Evolutionary conservation across 2,797 vertebrate genomes (phyloP).

Genomic region (Chaunax sp.): DNA sequence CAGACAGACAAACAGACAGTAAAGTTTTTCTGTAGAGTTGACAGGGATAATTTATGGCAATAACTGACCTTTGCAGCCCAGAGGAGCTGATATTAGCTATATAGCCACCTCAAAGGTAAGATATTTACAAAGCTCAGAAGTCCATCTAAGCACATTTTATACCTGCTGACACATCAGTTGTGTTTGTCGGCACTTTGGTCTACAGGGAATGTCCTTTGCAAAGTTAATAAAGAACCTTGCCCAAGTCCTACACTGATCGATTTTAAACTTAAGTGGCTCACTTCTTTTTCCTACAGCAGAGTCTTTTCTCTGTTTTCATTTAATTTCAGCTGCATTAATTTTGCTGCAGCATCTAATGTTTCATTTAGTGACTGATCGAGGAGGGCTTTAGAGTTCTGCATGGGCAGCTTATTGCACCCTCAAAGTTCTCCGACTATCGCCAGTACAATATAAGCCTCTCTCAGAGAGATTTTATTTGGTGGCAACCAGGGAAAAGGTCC

Average conservation of each 20-base stretch:
- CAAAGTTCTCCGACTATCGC: constrained; percentile 43
- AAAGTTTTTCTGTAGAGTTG: constrained; percentile 32
- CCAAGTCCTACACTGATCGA: constrained; percentile 70
- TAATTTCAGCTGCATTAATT: constrained; percentile 72
- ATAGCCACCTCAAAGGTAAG: constrained; percentile 62
- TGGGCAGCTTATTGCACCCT: constrained; percentile 54
- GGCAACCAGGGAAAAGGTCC: neutral
- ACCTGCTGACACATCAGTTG: constrained; percentile 78
- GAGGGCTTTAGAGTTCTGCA: constrained; percentile 52
- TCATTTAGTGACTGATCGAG: constrained; percentile 63
- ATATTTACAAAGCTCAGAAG: constrained; percentile 74
- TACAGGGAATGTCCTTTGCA: constrained; percentile 69
- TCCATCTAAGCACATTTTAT: constrained; percentile 75
- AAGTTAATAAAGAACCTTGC: constrained; percentile 77
- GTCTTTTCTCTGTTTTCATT: constrained; percentile 70
- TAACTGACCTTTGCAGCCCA: constrained; percentile 54
- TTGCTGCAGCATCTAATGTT: constrained; percentile 67
- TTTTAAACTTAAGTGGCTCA: constrained; percentile 62
- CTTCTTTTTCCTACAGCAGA: constrained; percentile 60
- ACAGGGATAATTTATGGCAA: constrained; percentile 60
- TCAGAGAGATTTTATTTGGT: constrained; percentile 21
- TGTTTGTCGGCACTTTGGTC: constrained; percentile 65
- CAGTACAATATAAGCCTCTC: constrained; percentile 25
- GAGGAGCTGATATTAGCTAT: constrained; percentile 63
- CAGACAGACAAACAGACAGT: constrained; percentile 1